These are phyloP conservation scores for Galaxea fascicularis DNA, from an alignment of 92 coral and sea anemone species.

Conservation along the genomic window DNA sequence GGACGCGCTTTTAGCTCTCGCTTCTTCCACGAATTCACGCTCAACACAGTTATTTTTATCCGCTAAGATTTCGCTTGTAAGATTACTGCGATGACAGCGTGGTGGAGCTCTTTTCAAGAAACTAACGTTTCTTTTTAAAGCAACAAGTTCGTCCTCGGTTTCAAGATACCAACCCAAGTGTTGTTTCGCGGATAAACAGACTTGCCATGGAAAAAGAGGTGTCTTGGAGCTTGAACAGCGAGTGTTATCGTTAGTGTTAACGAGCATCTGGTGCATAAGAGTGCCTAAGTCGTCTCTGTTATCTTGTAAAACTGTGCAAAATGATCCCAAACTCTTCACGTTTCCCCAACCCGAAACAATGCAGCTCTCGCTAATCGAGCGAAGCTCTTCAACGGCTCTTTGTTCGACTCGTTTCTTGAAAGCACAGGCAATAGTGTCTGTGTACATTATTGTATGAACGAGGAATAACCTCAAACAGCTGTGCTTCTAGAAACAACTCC, in stretches of 20 bases:
- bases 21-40: neutral
- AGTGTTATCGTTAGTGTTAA: constrained; percentile 36
- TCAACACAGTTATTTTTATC: constrained; percentile 1
- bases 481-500: neutral
- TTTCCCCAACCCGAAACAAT: neutral
- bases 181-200: constrained; percentile 52
- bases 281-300: constrained; percentile 21
- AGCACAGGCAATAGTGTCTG: constrained; percentile 66
- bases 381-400: constrained; percentile 69
- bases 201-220: constrained; percentile 73
- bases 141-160: constrained; percentile 1
- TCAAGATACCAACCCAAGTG: constrained; percentile 62
- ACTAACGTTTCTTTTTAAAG: neutral
- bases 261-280: constrained; percentile 56
- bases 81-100: constrained; percentile 26
- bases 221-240: constrained; percentile 11
- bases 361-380: constrained; percentile 22
- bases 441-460: neutral
- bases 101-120: constrained; percentile 7
- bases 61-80: neutral
- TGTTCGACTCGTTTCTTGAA: constrained; percentile 62
- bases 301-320: neutral
- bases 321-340: neutral
- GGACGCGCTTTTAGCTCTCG: constrained; percentile 5
- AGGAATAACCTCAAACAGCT: neutral